Evolutionary conservation across 2,113 vertebrate genomes (phyloP), one percentile per base, ranked within the genome.

Genomic region (Mus spicilegus): DNA sequence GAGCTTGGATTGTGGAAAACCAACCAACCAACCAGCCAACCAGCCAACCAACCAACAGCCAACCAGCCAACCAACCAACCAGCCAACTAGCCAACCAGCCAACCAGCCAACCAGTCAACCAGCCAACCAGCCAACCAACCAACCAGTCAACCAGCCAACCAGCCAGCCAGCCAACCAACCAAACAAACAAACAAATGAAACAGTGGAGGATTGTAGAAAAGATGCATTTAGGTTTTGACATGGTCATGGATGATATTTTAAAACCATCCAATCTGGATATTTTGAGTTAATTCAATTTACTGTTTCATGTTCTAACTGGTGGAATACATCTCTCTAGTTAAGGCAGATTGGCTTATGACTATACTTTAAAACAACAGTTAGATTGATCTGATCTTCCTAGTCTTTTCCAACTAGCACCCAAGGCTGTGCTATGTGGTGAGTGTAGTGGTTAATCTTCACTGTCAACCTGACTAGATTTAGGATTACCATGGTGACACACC

Each of bases 1-100:
- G 16, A 97, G 87, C 51, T 95, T 56, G 93, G 95, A 96, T 93
- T 95, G 30, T 39, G 87, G 72, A 54, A 65, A 95, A 58, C 56
- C 56, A 58, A 17, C 16, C 56, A 58, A 17, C 16, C 56, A 58
- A 5, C 16, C 56, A 58, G 5, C 16, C 56, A 58, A 56, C 13
- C 56, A 56, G 11, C 54, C 56, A 58, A 58, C 16, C 56, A 58
- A 19, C 94, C 61, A 97, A 96, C 19, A 63, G 22, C 22, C 22
- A 63, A 63, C 22, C 20, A 0, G 1, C 2, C 14, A 56, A 14
- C 12, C 54, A 56, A 14, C 12, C 54, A 56, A 14, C 11, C 54
- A 56, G 12, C 12, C 54, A 56, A 14, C 54, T 14, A 56, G 3
- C 11, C 54, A 56, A 14, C 3, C 54, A 56, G 14, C 11, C 12